phyloP scores from a whole-genome alignment of 2,113 vertebrate species.

The Malurus cyaneus region DNA sequence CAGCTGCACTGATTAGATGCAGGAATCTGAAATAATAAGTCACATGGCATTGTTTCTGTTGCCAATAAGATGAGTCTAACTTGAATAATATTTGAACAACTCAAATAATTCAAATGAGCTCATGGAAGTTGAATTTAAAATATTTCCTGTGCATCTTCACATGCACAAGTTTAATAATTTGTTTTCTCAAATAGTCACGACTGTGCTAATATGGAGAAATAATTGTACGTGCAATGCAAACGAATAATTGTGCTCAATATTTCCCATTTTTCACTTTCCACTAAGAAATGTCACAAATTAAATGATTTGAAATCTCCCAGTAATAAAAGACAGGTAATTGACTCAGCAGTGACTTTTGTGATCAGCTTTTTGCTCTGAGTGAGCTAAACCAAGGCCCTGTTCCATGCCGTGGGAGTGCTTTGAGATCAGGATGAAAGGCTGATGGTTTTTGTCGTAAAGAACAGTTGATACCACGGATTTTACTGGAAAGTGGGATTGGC shows the following conservation, averaged over 20 bases:
- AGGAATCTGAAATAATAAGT: slow-evolving; percentile 46
- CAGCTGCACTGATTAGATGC: slow-evolving; percentile 57
- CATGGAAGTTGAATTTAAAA: slow-evolving; percentile 22
- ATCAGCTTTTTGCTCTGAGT: neutral
- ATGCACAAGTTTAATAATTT: neutral
- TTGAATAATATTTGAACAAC: slow-evolving; percentile 49
- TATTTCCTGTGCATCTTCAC: neutral
- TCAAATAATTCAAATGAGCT: slow-evolving; percentile 29
- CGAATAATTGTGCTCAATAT: neutral
- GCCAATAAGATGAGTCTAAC: slow-evolving; percentile 52
- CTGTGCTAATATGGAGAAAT: neutral
- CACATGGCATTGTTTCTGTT: slow-evolving; percentile 45
- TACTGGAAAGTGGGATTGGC: neutral
- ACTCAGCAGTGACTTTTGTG: neutral
- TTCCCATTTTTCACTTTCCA: neutral
- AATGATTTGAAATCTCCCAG: neutral
- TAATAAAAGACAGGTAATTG: neutral
- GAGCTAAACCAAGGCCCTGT: neutral
- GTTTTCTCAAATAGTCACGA: neutral
- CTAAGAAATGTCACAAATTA: neutral
- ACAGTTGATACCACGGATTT: neutral
- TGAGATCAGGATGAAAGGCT: neutral
- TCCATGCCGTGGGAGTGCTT: neutral
- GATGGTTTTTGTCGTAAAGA: neutral
- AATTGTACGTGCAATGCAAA: neutral